These are phyloP conservation scores for Plebejus melissa DNA, from an alignment of 2,888 invertebrate genomes.

Conservation along the genomic window DNA sequence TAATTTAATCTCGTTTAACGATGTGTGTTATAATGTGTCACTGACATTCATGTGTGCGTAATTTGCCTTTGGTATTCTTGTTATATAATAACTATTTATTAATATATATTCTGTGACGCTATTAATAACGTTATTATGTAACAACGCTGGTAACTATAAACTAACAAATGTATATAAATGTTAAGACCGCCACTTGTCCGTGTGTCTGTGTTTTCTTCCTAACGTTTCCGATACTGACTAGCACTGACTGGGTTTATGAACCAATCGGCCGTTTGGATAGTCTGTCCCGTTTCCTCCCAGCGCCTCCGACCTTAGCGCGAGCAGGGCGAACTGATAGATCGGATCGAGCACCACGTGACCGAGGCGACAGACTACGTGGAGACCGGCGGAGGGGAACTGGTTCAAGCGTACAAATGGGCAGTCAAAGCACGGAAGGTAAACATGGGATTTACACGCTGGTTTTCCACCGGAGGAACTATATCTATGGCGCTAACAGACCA, in stretches of 20 bases:
- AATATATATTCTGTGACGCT: slow-evolving; percentile 33
- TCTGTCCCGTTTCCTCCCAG: slow-evolving; percentile 60
- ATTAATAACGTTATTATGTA: slow-evolving; percentile 55
- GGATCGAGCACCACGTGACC: slow-evolving; percentile 95
- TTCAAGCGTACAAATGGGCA: slow-evolving; percentile 89
- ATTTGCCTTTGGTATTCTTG: slow-evolving; percentile 71
- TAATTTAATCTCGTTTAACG: slow-evolving; percentile 50
- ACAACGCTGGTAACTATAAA: slow-evolving; percentile 44
- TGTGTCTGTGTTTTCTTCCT: slow-evolving; percentile 43
- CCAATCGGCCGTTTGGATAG: slow-evolving; percentile 62
- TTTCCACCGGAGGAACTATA: background rate
- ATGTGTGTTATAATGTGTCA: slow-evolving; percentile 56
- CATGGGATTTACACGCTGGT: slow-evolving; percentile 29
- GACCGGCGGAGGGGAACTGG: slow-evolving; percentile 87
- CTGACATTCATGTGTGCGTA: slow-evolving; percentile 74
- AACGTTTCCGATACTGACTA: slow-evolving; percentile 54
- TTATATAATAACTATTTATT: slow-evolving; percentile 54
- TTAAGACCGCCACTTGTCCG: slow-evolving; percentile 41
- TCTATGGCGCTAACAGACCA: slow-evolving; percentile 12
- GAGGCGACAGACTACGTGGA: slow-evolving; percentile 91
- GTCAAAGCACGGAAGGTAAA: slow-evolving; percentile 93
- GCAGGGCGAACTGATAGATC: slow-evolving; percentile 96
- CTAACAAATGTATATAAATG: slow-evolving; percentile 36
- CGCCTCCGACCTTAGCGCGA: slow-evolving; percentile 63
- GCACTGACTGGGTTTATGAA: slow-evolving; percentile 55